Evolutionary conservation across 2,888 invertebrate genomes (phyloP).

Genomic region (Pammene fasciana): DNA sequence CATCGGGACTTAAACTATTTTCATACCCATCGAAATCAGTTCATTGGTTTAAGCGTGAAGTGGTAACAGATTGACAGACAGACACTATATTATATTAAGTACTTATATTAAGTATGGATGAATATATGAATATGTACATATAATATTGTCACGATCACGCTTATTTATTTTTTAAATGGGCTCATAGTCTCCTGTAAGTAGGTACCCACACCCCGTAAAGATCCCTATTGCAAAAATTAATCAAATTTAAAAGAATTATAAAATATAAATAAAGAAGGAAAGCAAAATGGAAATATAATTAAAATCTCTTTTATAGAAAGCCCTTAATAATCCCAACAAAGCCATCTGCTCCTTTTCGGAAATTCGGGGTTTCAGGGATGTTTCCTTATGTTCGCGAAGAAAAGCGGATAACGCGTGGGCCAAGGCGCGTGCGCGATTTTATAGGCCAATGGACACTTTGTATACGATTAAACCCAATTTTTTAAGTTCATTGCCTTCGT

Average conservation of each 20-base stretch:
- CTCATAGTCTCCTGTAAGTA: no score
- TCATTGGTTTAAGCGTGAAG: no score
- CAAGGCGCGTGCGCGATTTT: conserved; percentile 28
- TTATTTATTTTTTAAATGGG: conserved; percentile 2
- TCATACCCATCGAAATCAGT: no score
- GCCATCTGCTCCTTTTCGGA: not conserved
- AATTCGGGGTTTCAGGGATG: not conserved
- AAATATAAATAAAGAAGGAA: not conserved
- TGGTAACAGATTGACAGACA: no score
- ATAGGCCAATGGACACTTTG: conserved; percentile 33
- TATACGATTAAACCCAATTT: conserved; percentile 28
- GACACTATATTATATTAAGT: no score
- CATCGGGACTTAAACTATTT: no score
- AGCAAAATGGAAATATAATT: not conserved
- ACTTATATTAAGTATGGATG: no score
- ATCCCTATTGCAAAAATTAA: no score
- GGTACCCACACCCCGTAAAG: no score
- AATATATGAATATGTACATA: no score
- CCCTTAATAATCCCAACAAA: not conserved
- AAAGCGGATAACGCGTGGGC: not conserved
- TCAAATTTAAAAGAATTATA: not conserved
- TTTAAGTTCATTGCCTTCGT: conserved; percentile 19
- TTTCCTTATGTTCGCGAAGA: not conserved
- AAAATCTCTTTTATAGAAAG: not conserved
- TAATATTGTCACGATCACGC: no score